Base-by-base conservation (phyloP, 2,888 invertebrate species). In the Stenodema calcarata region DNA sequence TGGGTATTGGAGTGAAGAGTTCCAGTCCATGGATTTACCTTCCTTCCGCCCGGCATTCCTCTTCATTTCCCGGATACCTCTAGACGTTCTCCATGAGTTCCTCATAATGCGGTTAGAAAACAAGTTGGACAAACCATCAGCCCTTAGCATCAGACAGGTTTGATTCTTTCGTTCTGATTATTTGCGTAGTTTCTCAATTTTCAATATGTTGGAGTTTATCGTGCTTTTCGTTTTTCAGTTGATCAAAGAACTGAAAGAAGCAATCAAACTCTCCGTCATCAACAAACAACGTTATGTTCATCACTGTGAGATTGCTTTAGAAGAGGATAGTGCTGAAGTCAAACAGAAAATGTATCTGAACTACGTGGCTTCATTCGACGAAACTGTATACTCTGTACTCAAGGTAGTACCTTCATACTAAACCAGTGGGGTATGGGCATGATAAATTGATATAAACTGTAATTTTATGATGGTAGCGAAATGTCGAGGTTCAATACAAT, bases 31-130 rank as follows among this genome's bases (percentile, higher is more conserved):
- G 91, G 93, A 94, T 87, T 92, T 98, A 88, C 98, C 98, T 0
- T 96, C 96, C 1, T 97, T 97, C 92, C 91, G 95, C 89, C 94
- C 95, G 47, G 94, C 95, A 88, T 98, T 97, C 92, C 93, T 98
- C 83, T 96, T 98, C 91, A 93, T 98, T 18, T 94, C 96, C 87
- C 94, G 95, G 81, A 94, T 98, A 82, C 96, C 97, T 30, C 92
- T 99, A 90, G 97, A 98, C 91, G 95, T 98, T n/a, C 95, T 97
- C 88, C 96, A 98, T 90, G 98, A 98, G 91, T 98, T 97, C 92
- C 92, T 98, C 70, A 92, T 94, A 87, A 94, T 98, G 93, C 92
- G 98, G 70, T 92, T 98, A 54, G 97, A 98, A 90, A 95, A 95
- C 88, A 94, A 95, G 87, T 96, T 96, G 0, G 93, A 94, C 28